Base-by-base conservation (phyloP, 2,888 invertebrate species). In the Cataglyphis rosenhaueri region DNA sequence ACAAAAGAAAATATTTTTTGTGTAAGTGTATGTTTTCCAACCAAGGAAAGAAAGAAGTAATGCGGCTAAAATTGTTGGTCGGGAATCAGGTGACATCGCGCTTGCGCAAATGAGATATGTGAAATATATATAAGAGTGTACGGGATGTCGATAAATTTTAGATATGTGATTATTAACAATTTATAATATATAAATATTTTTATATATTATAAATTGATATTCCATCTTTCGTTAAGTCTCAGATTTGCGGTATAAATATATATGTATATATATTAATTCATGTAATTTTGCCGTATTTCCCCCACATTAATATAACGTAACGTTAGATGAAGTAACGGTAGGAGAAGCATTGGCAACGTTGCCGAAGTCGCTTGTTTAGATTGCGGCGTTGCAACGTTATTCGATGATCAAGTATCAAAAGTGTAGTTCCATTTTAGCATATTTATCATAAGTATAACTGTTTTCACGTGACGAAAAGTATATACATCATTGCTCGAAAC, bases 341-440 rank as follows among this genome's bases (percentile, higher is more conserved):
- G 82, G 25, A 57, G 84, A 75, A 90, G 86, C 90, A 84, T 83
- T 87, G 92, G 91, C 92, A 92, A 92, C 92, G 85, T 83, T 84
- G 92, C 91, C 74, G 25, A 44, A 32, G 81, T 88, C 89, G 87
- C 89, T 91, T 91, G 91, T 89, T 92, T 88, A 89, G 85, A 83
- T 85, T 89, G 92, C 92, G 88, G 85, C 85, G 92, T 92, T 92
- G 91, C 88, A 91, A 52, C n/a, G 88, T 87, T 90, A 71, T 82
- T 87, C 86, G 88, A 85, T 88, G 87, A 81, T 90, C 87, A 87
- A 86, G 89, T 88, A 90, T 88, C 88, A 57, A 88, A 85, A 86
- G 90, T 88, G 88, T 84, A 85, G 88, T 85, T 83, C 79, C 84
- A 85, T 90, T 90, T 81, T 86, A 74, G 75, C 71, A 84, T 59